phyloP scores from a whole-genome alignment of 1,140 invertebrate genomes.

The Dendrolimus punctatus region DNA sequence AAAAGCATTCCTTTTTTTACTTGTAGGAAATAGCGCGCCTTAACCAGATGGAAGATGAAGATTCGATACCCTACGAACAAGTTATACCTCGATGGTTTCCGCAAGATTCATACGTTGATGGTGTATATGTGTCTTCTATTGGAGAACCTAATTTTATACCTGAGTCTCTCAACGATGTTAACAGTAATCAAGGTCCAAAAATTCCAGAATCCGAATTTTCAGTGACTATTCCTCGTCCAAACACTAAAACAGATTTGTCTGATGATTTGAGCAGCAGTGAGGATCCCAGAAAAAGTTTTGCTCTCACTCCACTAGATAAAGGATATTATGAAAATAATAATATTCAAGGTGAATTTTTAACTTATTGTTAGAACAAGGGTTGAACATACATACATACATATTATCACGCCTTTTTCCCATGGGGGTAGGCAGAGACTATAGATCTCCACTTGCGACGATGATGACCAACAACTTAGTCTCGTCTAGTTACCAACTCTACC shows the following conservation, averaged over 20 bases:
- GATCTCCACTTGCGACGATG: too few species aligned
- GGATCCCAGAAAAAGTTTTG: constrained; percentile 22
- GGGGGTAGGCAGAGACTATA: too few species aligned
- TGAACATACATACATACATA: not conserved
- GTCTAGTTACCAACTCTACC: too few species aligned
- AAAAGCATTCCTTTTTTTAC: not conserved
- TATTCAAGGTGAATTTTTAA: not conserved
- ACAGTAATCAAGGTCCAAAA: too few species aligned
- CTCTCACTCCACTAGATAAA: constrained; percentile 32
- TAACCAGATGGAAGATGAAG: constrained; percentile 17
- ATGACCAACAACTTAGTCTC: too few species aligned
- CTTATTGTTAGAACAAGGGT: not conserved
- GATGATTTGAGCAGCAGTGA: not conserved
- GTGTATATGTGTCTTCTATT: too few species aligned
- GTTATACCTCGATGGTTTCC: constrained; percentile 13
- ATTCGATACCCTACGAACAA: constrained; percentile 10
- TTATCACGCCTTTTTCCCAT: too few species aligned
- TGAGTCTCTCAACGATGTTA: not conserved
- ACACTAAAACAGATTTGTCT: too few species aligned
- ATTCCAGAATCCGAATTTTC: too few species aligned
- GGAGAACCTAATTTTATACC: constrained; percentile 3
- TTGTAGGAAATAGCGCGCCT: constrained; percentile 28
- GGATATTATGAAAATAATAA: constrained; percentile 27
- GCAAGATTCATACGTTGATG: constrained; percentile 10
- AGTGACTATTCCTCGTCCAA: too few species aligned